phyloP scores from a whole-genome alignment of 2,113 vertebrate species.

The Tachysurus fulvidraco region DNA sequence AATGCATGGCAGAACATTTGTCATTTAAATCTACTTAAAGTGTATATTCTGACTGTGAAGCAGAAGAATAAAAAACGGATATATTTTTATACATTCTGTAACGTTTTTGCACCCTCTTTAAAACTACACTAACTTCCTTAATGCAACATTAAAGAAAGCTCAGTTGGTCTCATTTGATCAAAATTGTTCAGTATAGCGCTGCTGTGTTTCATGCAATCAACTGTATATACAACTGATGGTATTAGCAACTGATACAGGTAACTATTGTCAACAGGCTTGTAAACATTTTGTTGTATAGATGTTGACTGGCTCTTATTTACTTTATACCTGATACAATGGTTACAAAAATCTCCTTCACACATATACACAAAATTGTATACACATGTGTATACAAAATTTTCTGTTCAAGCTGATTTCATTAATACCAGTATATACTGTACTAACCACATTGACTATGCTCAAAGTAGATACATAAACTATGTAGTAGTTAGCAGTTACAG shows the following conservation, averaged over 20 bases:
- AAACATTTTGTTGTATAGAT: not conserved
- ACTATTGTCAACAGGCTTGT: not conserved
- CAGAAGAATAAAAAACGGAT: not conserved
- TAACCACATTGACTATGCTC: not conserved
- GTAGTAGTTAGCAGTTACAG: not conserved
- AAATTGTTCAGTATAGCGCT: not conserved
- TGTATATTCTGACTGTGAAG: not conserved
- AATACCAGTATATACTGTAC: not conserved
- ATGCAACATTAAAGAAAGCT: not conserved
- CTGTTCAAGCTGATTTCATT: not conserved
- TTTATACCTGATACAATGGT: not conserved
- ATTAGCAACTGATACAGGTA: not conserved
- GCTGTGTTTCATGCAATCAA: not conserved
- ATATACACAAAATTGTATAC: not conserved
- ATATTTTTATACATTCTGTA: not conserved
- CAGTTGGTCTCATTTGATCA: not conserved
- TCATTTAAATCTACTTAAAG: not conserved
- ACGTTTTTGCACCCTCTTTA: not conserved
- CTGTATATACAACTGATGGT: not conserved
- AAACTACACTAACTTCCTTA: conserved; percentile 8
- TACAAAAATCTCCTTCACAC: not conserved
- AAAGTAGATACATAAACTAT: too few species aligned
- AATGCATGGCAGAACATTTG: not conserved
- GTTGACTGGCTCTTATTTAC: not conserved
- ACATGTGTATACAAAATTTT: not conserved